phyloP scores from a whole-genome alignment of 2,113 vertebrate species.

The Montifringilla adamsi region DNA sequence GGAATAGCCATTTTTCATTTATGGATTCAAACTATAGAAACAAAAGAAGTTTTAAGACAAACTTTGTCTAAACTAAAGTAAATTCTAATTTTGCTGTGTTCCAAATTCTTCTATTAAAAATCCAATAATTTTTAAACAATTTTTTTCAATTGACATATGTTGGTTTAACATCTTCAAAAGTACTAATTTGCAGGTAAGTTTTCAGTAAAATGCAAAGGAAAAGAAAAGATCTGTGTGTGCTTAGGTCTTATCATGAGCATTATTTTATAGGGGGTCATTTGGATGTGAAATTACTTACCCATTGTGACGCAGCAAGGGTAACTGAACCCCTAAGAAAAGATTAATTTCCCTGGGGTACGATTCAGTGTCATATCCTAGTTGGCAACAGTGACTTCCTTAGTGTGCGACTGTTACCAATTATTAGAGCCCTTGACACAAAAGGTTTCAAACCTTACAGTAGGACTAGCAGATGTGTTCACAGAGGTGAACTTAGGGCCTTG shows the following conservation, averaged over 20 bases:
- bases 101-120: background rate
- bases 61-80: background rate
- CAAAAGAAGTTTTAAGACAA: background rate
- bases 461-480: background rate
- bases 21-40: background rate
- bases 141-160: background rate
- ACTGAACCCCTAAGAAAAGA: background rate
- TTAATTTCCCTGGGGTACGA: background rate
- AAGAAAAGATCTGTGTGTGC: no score
- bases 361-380: background rate
- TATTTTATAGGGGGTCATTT: background rate
- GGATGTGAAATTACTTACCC: background rate
- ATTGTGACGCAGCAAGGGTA: background rate
- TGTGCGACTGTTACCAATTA: background rate
- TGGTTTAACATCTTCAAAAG: background rate
- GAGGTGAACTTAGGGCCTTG: background rate
- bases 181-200: background rate
- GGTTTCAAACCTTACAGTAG: background rate
- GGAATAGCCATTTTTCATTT: background rate
- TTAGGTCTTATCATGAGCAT: background rate
- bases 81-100: background rate
- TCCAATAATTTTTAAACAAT: background rate
- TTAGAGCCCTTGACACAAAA: background rate
- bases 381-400: background rate
- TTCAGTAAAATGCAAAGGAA: background rate